Evolutionary conservation across 2,797 vertebrate species (phyloP).

Genomic region (Bovichtus diacanthus): DNA sequence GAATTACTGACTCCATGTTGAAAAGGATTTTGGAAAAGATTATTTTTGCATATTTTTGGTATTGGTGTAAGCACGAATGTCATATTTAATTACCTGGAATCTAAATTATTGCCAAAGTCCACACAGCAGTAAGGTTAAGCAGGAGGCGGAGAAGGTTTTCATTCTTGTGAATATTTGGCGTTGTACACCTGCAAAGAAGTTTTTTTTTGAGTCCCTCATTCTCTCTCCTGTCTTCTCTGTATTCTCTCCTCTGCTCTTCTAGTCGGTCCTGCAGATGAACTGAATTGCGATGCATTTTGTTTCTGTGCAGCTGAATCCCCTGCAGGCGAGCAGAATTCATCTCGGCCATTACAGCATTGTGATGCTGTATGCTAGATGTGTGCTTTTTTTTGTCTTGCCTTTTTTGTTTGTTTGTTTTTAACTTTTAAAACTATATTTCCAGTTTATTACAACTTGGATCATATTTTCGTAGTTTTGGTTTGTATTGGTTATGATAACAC

Average conservation of each 20-base stretch:
- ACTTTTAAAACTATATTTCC: background rate
- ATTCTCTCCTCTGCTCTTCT: constrained; percentile 39
- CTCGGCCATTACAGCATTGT: background rate
- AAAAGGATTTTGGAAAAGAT: background rate
- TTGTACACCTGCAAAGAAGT: constrained; percentile 17
- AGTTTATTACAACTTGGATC: background rate
- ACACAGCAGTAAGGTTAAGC: background rate
- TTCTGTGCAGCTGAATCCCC: constrained; percentile 4
- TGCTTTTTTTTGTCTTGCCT: background rate
- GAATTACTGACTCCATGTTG: background rate
- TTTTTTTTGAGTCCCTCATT: constrained; percentile 16
- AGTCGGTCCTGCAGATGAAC: constrained; percentile 25
- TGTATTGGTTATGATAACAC: background rate
- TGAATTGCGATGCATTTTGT: constrained; percentile 19
- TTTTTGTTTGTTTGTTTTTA: background rate
- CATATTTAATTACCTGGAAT: constrained; percentile 3
- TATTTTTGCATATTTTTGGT: background rate
- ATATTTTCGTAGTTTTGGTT: background rate
- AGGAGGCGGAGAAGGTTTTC: background rate
- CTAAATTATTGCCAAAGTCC: background rate
- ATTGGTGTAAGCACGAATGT: background rate
- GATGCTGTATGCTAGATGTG: background rate
- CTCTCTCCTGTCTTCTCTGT: no score
- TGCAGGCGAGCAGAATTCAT: background rate
- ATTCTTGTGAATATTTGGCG: background rate